A percentile compares a stretch with the other conserved stretches of the same genome.
phyloP scores from a whole-genome alignment of 2,797 vertebrate genomes.

The Corythornis leucogaster region DNA sequence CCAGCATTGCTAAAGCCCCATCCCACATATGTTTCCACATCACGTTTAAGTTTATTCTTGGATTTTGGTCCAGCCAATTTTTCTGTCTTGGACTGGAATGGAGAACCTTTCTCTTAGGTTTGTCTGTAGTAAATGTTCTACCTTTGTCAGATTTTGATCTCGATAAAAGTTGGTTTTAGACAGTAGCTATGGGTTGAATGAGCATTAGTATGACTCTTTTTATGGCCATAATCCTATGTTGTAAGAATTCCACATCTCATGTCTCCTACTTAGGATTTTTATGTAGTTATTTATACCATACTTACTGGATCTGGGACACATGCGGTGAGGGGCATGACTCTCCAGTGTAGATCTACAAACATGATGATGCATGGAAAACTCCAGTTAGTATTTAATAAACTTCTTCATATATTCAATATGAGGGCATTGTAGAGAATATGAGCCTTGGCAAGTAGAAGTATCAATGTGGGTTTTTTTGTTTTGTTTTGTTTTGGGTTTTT shows the following conservation, averaged over 20 bases:
- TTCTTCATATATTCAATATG: not conserved
- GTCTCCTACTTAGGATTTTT: conserved; percentile 8
- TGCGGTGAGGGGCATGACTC: not conserved
- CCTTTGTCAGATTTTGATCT: not conserved
- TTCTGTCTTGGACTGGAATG: not conserved
- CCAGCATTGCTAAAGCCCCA: not conserved
- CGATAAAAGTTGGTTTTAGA: not conserved
- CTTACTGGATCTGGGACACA: not conserved
- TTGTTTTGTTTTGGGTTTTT: not conserved
- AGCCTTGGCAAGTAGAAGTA: not conserved
- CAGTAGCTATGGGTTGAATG: not conserved
- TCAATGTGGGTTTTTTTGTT: not conserved
- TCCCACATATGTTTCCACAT: not conserved
- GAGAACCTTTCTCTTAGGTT: not conserved
- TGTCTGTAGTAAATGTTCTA: not conserved
- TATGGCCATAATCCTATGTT: not conserved
- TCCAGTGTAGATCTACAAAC: not conserved
- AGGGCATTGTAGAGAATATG: not conserved
- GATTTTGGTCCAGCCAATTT: not conserved
- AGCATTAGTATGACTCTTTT: not conserved
- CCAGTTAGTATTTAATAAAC: conserved; percentile 13
- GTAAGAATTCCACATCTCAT: conserved; percentile 5
- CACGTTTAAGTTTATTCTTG: fast-evolving
- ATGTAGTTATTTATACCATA: conserved; percentile 9
- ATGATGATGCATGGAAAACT: not conserved